Evolutionary conservation across 2,113 vertebrate genomes (phyloP), one percentile per base, ranked within the genome.

Genomic region (Brienomyrus longianalis): DNA sequence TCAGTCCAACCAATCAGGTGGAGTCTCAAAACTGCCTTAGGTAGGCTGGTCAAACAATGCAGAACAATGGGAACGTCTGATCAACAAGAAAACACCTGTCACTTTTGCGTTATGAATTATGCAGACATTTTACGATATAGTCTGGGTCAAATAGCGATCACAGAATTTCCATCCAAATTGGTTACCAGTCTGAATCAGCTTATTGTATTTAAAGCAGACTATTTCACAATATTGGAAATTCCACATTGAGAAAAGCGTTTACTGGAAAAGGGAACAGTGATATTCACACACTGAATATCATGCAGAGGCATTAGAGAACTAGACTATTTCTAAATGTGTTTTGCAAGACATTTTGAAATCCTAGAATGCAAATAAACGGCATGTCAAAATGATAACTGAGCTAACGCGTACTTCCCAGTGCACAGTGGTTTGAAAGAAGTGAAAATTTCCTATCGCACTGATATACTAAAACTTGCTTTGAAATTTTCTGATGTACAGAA

Each of bases 331-430:
- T 50, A 50, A 47, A 85, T 11, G 23, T n/a, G 48, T 86, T 45
- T 86, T 50, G 83, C 48, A 86, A 86, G 45, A 86, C 23, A 27
- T 50, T 85, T 85, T 85, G 83, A 85, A 85, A 85, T 50, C 43
- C 23, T 5, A 48, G 3, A n/a, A 50, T 85, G 45, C 47, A 51
- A 86, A 80, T 7, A 80, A 86, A 15, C 13, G 11, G 45, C 23
- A 31, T 23, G 83, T 86, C 48, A 50, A 86, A 48, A 47, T 86
- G 83, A 86, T 5, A 31, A 13, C 15, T 48, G 47, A 15, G 21
- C 83, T 50, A 85, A 51, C 15, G 3, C 21, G n/a, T 10, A 27
- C 83, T 51, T 85, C 19, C 21, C 45, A 31, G 3, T 50, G 83
- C 5, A 0, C 19, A 23, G 56, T 23, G 43, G 43, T 35, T 27